Evolutionary conservation across 2,888 invertebrate species (phyloP).

Genomic region (Tinea trinotella): DNA sequence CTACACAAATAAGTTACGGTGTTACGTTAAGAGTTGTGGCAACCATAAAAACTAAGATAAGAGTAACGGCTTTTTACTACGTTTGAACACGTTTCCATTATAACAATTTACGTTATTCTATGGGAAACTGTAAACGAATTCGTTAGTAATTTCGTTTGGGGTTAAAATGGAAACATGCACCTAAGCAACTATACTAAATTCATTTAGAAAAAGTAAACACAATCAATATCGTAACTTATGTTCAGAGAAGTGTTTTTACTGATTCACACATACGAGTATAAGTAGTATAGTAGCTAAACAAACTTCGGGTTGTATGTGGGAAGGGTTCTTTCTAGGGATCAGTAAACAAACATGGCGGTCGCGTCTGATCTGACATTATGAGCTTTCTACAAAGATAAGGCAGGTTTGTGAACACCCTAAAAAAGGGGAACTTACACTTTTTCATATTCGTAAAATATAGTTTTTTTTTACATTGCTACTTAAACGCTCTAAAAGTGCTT

Average conservation of each 20-base stretch:
- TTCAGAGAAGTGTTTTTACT: conserved; percentile 26
- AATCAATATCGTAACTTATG: conserved; percentile 63
- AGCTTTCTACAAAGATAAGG: conserved; percentile 16
- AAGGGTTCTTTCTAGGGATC: conserved; percentile 2
- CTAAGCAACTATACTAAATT: conserved; percentile 47
- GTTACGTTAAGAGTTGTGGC: neutral
- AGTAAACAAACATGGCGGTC: conserved; percentile 15
- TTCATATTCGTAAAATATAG: too few relatives aligned
- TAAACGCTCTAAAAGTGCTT: too few relatives aligned
- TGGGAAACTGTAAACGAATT: too few relatives aligned
- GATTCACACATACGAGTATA: too few relatives aligned
- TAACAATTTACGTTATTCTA: too few relatives aligned
- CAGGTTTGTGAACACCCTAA: conserved; percentile 16
- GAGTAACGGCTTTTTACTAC: neutral
- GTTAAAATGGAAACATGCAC: conserved; percentile 23
- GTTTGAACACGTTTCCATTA: neutral
- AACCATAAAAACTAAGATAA: neutral
- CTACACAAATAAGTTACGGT: neutral
- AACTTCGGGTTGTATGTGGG: conserved; percentile 19
- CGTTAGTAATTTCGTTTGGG: neutral
- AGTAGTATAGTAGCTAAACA: conserved; percentile 45
- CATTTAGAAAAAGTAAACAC: conserved; percentile 62
- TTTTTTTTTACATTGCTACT: too few relatives aligned
- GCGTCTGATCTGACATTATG: conserved; percentile 19
- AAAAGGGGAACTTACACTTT: conserved; percentile 6